Evolutionary conservation across 2,888 invertebrate genomes (phyloP), one percentile per base, ranked within the genome.

Genomic region (Cyclophora punctaria): DNA sequence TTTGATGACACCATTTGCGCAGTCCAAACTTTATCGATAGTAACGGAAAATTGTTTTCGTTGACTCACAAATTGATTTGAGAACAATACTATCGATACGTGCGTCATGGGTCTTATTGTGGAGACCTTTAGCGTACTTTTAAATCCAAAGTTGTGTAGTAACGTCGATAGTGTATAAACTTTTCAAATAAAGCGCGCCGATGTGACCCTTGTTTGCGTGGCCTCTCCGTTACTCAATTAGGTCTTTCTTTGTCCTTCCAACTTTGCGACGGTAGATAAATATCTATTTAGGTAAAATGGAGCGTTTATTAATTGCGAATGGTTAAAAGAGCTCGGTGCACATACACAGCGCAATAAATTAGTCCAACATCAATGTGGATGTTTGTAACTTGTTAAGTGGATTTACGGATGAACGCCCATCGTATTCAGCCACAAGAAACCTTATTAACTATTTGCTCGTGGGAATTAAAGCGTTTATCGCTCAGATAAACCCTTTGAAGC

Each of bases 161-260:
- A 76, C 77, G 72, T 68, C 69, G 67, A 71, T 73, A 70, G 71
- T 75, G 66, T 65, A 37, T 5, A 69, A 84, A 84, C 77, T 83
- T 84, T 83, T 73, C 79, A 77, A 82, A 84, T 83, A 83, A 83
- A 83, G 78, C 73, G 4, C 37, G 5, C 37, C 75, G 73, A 79
- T 77, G 78, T 74, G 73, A 63, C 70, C 68, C 72, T 78, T 80
- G 80, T 83, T 82, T 80, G 76, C 78, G 76, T 67, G 49, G 54
- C 52, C 55, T 73, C 72, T 78, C 75, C 75, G 77, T 75, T 71
- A 69, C 69, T 67, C 65, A 65, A 69, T 69, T 68, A 69, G 70
- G 66, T 72, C 69, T 72, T 76, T 70, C 72, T 79, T 75, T 69
- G 73, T 74, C 37, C 37, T 4, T 5, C 37, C 37, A 37, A 37